Conservation (phyloP, 2,888 invertebrate species). For the Euphydryas editha region DNA sequence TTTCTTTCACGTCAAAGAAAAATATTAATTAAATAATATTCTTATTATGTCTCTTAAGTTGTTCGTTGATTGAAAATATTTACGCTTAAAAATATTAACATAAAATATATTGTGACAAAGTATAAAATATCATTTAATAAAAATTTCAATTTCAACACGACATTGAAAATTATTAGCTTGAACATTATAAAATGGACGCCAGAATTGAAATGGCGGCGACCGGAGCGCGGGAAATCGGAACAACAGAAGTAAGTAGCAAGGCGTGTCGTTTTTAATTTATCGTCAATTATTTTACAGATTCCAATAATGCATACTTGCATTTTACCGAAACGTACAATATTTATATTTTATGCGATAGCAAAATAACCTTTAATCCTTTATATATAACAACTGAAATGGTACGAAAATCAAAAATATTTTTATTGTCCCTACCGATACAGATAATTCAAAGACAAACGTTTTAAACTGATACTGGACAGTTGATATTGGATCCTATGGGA, state of each 20-base stretch:
- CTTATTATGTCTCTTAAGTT: no score
- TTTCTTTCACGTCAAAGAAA: no score
- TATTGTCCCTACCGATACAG: conserved; percentile 11
- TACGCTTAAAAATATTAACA: no score
- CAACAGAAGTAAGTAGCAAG: conserved; percentile 17
- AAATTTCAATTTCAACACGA: background rate
- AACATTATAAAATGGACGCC: conserved; percentile 4
- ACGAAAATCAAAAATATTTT: background rate
- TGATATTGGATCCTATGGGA: background rate
- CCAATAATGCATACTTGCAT: conserved; percentile 36
- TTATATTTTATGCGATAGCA: background rate
- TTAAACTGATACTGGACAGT: background rate
- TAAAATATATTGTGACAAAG: background rate
- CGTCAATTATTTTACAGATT: conserved; percentile 36
- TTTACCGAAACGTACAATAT: conserved; percentile 26
- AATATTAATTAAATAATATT: no score
- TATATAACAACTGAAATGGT: background rate
- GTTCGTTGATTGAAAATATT: no score
- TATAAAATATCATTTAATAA: background rate
- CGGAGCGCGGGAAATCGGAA: conserved; percentile 11
- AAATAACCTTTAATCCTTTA: conserved; percentile 16
- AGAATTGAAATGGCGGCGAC: conserved; percentile 6
- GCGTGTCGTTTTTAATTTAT: conserved; percentile 32
- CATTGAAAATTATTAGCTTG: background rate
- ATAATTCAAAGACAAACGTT: conserved; percentile 12